A percentile compares a stretch with the other conserved stretches of the same genome.
phyloP scores from a whole-genome alignment of 2,113 vertebrate genomes.

The Calcarius ornatus region DNA sequence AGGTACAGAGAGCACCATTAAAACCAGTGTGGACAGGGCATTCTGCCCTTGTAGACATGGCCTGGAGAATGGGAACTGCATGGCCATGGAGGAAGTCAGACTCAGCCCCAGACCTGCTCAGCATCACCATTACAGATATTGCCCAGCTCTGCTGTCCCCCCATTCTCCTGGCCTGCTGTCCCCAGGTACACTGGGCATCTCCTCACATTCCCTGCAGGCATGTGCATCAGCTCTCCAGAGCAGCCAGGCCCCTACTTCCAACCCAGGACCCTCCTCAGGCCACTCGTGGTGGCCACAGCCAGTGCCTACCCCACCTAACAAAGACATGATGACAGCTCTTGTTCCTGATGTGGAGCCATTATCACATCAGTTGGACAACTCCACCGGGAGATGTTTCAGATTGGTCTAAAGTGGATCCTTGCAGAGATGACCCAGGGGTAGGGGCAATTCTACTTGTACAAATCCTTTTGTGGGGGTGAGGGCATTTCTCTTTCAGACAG shows the following conservation, averaged over 20 bases:
- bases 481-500: background rate
- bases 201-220: rapidly evolving
- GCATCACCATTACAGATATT: rapidly evolving
- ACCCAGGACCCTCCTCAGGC: background rate
- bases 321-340: background rate
- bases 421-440: background rate
- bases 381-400: background rate
- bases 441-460: background rate
- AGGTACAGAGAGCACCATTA: background rate
- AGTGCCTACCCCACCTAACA: background rate
- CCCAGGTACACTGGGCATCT: background rate
- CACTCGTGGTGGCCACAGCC: background rate
- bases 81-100: background rate
- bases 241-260: background rate
- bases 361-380: background rate
- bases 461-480: background rate
- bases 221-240: rapidly evolving
- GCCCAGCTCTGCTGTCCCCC: background rate
- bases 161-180: background rate
- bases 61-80: background rate
- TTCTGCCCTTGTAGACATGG: background rate
- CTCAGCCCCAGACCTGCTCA: background rate
- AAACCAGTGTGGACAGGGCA: background rate
- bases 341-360: background rate
- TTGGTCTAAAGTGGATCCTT: background rate